phyloP scores from a whole-genome alignment of 2,797 vertebrate genomes.

The Periophthalmus magnuspinnatus region DNA sequence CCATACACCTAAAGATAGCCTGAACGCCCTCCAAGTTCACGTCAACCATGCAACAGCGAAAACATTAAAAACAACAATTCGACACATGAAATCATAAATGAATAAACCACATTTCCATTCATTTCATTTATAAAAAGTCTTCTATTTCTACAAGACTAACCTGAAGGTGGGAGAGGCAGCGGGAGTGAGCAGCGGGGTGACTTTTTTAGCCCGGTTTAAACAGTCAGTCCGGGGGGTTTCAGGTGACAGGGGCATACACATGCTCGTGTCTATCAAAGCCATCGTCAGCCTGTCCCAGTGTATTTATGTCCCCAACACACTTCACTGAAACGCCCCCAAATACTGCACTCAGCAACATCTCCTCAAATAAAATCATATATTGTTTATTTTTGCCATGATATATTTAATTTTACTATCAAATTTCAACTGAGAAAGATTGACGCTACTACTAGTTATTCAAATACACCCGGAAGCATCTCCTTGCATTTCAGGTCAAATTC shows the following conservation, averaged over 20 bases:
- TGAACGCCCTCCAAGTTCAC: constrained; percentile 27
- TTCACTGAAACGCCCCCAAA: constrained; percentile 52
- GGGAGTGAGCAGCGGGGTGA: constrained; percentile 74
- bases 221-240: constrained; percentile 83
- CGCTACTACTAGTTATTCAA: constrained; percentile 25
- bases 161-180: constrained; percentile 77
- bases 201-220: constrained; percentile 83
- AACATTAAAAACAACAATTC: constrained; percentile 12
- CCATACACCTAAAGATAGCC: constrained; percentile 50
- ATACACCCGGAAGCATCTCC: constrained; percentile 37
- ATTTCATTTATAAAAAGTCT: constrained; percentile 27
- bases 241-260: constrained; percentile 84
- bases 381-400: constrained; percentile 16
- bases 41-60: constrained; percentile 20
- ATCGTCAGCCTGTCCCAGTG: constrained; percentile 81
- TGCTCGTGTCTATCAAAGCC: constrained; percentile 96
- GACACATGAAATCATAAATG: constrained; percentile 15
- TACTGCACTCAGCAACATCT: constrained; percentile 38
- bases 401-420: not conserved
- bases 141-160: constrained; percentile 71
- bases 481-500: constrained; percentile 49
- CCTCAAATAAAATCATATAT: constrained; percentile 20
- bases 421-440: not conserved
- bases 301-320: constrained; percentile 77
- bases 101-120: constrained; percentile 13